Evolutionary conservation across 2,797 vertebrate genomes (phyloP).

Genomic region (Otolemur crassicaudatus): DNA sequence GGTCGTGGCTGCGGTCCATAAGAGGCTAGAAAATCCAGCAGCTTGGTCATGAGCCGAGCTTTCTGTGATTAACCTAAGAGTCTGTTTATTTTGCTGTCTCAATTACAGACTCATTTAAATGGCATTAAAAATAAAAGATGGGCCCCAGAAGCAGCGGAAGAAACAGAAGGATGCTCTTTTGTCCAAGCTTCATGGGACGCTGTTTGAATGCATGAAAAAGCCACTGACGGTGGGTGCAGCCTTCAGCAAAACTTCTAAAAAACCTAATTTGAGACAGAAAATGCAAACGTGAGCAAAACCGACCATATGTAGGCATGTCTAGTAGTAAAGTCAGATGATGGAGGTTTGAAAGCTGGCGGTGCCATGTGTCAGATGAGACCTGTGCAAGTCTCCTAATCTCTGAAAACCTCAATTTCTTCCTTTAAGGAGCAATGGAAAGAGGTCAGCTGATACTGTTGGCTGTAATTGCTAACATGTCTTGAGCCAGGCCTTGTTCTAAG

Average conservation of each 20-base stretch:
- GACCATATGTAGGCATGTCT: accelerated
- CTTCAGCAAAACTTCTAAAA: not conserved
- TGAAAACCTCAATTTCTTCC: not conserved
- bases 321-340: not conserved
- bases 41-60: not conserved
- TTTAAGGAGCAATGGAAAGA: not conserved
- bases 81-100: conserved; percentile 53
- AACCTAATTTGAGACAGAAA: not conserved
- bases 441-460: not conserved
- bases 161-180: not conserved
- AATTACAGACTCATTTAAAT: conserved; percentile 54
- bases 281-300: not conserved
- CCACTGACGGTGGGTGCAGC: too few species aligned
- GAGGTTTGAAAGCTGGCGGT: not conserved
- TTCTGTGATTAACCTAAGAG: conserved; percentile 40
- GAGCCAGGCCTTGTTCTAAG: not conserved
- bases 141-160: not conserved
- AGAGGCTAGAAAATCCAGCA: conserved; percentile 38
- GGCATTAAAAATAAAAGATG: conserved; percentile 36
- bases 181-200: not conserved
- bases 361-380: not conserved
- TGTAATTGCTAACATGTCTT: accelerated
- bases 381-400: not conserved
- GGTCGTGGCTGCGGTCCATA: conserved; percentile 40
- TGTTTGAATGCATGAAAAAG: not conserved